Evolutionary conservation across 2,797 vertebrate species (phyloP), one percentile per base, ranked within the genome.

Genomic region (Malacoraja senta): DNA sequence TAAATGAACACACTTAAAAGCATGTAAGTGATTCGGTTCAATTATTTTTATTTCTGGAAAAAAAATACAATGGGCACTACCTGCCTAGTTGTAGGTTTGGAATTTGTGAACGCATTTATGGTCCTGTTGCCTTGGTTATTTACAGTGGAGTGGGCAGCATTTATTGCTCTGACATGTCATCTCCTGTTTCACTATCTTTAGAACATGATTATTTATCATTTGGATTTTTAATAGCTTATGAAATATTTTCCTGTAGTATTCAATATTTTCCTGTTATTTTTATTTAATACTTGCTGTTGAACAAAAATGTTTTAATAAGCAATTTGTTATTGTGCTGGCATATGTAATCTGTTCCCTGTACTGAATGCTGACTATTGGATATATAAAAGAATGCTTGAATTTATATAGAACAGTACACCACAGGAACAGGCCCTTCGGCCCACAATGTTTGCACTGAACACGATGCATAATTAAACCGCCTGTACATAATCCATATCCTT

Each of bases 51-150:
- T n/a, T 63, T 8, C 15, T 9, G 9, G 19, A 1, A 4, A 72
- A 78, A 68, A 17, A 63, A 58, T 12, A 9, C 80, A 58, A 58
- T 10, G 21, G 0, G 12, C 13, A n/a, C 61, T 17, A 21, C 17
- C 84, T 84, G 35, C 84, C 35, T 1, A 7, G 6, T 10, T 65
- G 17, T 1, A n/a, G 58, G 61, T 29, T 35, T 65, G 83, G 17
- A 61, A 21, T 88, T 68, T 65, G 12, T 68, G 61, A 8, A 86
- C 29, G 17, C 58, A 63, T 4, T 68, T 88, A 13, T n/a, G 6
- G 58, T 65, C 65, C 84, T 35, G 84, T 65, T 65, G 84, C n/a
- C 58, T 21, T 65, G n/a, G 84, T 88, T 88, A 88, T 68, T 88
- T 68, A 35, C 65, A 88, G 83, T 17, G 29, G n/a, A 86, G 58